phyloP scores from a whole-genome alignment of 2,888 invertebrate genomes.

The Schizotus pectinicornis region DNA sequence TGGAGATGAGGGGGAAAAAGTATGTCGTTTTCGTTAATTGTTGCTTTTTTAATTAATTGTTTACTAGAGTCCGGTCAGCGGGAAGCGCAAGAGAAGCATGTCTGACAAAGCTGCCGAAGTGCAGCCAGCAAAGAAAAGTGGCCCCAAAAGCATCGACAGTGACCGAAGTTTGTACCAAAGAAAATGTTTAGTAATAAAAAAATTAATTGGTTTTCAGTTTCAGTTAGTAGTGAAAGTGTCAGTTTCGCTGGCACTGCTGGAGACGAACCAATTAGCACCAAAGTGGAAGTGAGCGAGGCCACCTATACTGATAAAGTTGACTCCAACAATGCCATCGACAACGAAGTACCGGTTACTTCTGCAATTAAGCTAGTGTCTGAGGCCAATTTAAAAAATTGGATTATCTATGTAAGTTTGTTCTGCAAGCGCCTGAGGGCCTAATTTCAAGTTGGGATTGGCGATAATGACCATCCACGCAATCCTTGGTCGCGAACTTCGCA shows the following conservation, averaged over 20 bases:
- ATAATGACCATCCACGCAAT: too few species aligned
- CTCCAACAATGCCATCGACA: constrained; percentile 18
- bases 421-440: too few species aligned
- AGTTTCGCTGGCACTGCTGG: not conserved
- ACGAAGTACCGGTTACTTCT: constrained; percentile 15
- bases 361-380: constrained; percentile 36
- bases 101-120: constrained; percentile 17
- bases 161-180: constrained; percentile 10
- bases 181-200: not conserved
- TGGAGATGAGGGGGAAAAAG: constrained; percentile 48
- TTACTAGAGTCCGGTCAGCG: constrained; percentile 6
- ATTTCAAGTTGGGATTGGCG: too few species aligned
- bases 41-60: not conserved
- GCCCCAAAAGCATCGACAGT: constrained; percentile 20
- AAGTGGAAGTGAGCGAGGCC: constrained; percentile 18
- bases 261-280: constrained; percentile 9
- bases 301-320: constrained; percentile 10
- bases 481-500: too few species aligned
- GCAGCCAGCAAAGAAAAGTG: constrained; percentile 10
- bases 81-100: constrained; percentile 16
- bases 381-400: constrained; percentile 39
- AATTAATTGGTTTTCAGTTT: constrained; percentile 7
- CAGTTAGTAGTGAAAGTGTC: constrained; percentile 11
- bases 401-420: constrained; percentile 41
- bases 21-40: not conserved